Evolutionary conservation across 2,888 invertebrate genomes (phyloP).

Genomic region (Penaeus monodon): DNA sequence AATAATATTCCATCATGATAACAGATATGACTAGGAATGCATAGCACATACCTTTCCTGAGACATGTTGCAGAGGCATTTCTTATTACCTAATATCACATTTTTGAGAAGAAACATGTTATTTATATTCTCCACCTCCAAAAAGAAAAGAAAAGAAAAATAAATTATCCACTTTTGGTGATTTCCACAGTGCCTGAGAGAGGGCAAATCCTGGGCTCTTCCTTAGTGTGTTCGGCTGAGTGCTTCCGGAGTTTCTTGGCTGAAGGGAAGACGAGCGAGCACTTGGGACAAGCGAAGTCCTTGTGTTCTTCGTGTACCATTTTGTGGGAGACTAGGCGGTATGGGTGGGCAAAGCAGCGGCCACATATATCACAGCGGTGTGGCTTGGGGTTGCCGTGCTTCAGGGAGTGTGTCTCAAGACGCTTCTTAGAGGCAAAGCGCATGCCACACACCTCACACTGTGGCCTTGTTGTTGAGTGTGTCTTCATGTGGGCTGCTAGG

Average conservation of each 20-base stretch:
- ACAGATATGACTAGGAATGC: too few relatives aligned
- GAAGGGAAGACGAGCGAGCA: slow-evolving; percentile 33
- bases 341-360: slow-evolving; percentile 32
- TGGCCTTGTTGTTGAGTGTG: slow-evolving; percentile 47
- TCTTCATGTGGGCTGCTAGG: slow-evolving; percentile 57
- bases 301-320: slow-evolving; percentile 34
- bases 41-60: too few relatives aligned
- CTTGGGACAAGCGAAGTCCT: slow-evolving; percentile 32
- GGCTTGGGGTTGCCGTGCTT: slow-evolving; percentile 48
- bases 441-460: slow-evolving; percentile 57
- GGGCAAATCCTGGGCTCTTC: slow-evolving; percentile 25
- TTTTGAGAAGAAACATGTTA: too few relatives aligned
- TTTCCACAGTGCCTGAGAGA: slow-evolving; percentile 31
- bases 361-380: slow-evolving; percentile 50
- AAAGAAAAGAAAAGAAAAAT: neutral
- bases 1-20: too few relatives aligned
- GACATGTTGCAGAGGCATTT: too few relatives aligned
- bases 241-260: slow-evolving; percentile 40
- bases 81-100: too few relatives aligned
- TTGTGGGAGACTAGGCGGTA: slow-evolving; percentile 46
- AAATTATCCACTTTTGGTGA: neutral
- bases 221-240: slow-evolving; percentile 33
- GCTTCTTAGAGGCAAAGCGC: slow-evolving; percentile 53
- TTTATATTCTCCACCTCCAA: too few relatives aligned
- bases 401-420: slow-evolving; percentile 41